Evolutionary conservation across 2,888 invertebrate species (phyloP).

Genomic region (Trachelus tabidus): DNA sequence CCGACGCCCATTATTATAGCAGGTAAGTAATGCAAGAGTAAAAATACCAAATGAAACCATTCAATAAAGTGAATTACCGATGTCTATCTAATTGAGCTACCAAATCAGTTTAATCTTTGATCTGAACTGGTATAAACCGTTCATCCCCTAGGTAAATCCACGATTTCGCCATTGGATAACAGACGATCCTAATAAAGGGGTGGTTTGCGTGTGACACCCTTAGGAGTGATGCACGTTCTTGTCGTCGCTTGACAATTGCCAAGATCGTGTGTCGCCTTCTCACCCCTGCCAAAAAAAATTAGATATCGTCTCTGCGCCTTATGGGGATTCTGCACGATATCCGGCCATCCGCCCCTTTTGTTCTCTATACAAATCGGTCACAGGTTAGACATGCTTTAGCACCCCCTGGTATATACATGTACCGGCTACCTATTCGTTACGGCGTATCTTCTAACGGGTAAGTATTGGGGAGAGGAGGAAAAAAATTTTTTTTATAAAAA

Average conservation of each 20-base stretch:
- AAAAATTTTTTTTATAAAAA: neutral
- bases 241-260: neutral
- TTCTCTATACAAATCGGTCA: neutral
- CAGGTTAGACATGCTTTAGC: neutral
- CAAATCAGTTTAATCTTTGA: neutral
- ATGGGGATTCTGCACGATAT: conserved; percentile 8
- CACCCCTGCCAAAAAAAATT: neutral
- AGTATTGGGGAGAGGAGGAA: too few relatives aligned
- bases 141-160: neutral
- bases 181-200: neutral
- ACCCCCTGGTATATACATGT: neutral
- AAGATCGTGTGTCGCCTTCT: neutral
- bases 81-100: neutral
- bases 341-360: neutral
- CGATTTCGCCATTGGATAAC: neutral
- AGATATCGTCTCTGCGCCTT: neutral
- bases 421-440: neutral
- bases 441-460: too few relatives aligned
- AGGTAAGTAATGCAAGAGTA: neutral
- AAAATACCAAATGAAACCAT: neutral
- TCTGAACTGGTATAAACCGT: neutral
- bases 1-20: neutral
- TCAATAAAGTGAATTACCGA: neutral
- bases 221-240: neutral
- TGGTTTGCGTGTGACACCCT: neutral